Base-by-base conservation (phyloP, 2,113 vertebrate species). In the Myiozetetes cayanensis region DNA sequence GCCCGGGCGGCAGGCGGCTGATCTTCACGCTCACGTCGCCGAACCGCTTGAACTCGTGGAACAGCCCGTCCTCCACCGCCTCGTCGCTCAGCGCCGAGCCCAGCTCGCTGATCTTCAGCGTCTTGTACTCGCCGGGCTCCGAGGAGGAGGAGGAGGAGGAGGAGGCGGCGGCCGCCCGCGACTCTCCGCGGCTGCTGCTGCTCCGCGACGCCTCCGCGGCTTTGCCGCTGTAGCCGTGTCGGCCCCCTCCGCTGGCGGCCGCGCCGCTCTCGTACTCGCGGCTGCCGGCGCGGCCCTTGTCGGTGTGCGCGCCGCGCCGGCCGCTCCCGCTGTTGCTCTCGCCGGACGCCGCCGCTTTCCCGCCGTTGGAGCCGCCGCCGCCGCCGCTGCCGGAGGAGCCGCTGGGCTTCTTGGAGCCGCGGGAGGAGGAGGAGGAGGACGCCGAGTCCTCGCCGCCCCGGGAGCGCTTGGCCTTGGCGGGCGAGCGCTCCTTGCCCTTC, bases 1-100 rank as follows among this genome's bases (percentile, higher is more conserved):
- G 15, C 14, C 97, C 97, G 12, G 97, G 97, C 11, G 98, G 97
- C 16, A 98, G 97, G 20, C 99, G 98, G 95, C 99, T 99, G 84
- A 99, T 99, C 94, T 99, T 99, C 12, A 99, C 99, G 68, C 99
- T 99, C 53, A 99, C 99, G 35, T 99, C 99, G 0, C 99, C 99
- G 50, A 99, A 99, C 88, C 99, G 99, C 65, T 99, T 99, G 84
- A 99, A 99, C 94, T 99, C 99, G 39, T 99, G 99, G 89, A 99
- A 99, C 2, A 99, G 98, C n/a, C 99, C 99, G 81, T 99, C 99
- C 96, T 99, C 99, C 52, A 99, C 98, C 63, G 99, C 99, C 68
- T 99, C 99, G 94, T 99, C 99, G 82, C 98, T 99, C 87, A 99
- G 96, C 96, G 98, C 99, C 10, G 99, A 99, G 90, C 99, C 99